Evolutionary conservation across 2,888 invertebrate species (phyloP).

Genomic region (Lordiphosa andalusiaca): DNA sequence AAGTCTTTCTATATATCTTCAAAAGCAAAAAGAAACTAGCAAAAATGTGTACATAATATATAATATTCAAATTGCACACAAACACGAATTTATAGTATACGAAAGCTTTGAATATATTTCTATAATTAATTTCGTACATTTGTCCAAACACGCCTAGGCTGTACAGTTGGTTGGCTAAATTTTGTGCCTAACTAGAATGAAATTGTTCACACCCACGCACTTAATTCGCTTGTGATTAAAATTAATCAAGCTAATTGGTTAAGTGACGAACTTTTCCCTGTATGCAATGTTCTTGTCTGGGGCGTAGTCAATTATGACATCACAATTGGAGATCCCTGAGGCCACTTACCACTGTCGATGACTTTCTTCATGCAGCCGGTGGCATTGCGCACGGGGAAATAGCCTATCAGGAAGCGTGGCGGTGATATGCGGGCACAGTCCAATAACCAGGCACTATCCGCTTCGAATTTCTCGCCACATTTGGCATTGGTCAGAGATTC

Average conservation of each 20-base stretch:
- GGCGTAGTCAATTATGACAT: conserved; percentile 36
- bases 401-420: conserved; percentile 68
- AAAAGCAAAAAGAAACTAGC: too few species aligned
- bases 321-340: conserved; percentile 10
- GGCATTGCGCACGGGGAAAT: conserved; percentile 68
- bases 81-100: too few species aligned
- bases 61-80: too few species aligned
- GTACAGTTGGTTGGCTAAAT: not conserved
- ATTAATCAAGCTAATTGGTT: conserved; percentile 45
- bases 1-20: too few species aligned
- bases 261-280: not conserved
- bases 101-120: too few species aligned
- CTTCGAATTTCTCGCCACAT: conserved; percentile 76
- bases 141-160: too few species aligned
- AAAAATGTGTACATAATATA: too few species aligned
- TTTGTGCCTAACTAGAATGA: not conserved
- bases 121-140: too few species aligned
- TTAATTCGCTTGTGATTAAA: conserved; percentile 10
- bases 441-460: conserved; percentile 55
- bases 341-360: conserved; percentile 73
- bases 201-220: conserved; percentile 9
- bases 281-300: not conserved
- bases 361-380: conserved; percentile 79
- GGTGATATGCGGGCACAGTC: conserved; percentile 70
- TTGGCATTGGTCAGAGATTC: conserved; percentile 70